A percentile compares a stretch with the other conserved stretches of the same genome.
Evolutionary conservation across 2,113 vertebrate genomes (phyloP).

Genomic region (Aegithalos caudatus): DNA sequence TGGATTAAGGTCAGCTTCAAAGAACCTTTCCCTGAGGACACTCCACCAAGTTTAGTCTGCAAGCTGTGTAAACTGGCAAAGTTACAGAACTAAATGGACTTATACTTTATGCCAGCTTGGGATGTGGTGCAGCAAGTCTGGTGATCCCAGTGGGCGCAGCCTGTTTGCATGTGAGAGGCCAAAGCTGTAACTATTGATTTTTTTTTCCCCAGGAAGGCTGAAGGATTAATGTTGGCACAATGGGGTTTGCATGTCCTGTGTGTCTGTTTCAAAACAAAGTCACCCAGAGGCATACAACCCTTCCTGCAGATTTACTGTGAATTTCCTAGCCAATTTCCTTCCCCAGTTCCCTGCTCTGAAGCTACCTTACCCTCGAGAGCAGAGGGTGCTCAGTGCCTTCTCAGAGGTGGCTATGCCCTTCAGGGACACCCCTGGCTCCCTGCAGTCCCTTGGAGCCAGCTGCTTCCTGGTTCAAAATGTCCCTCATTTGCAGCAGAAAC

Average conservation of each 20-base stretch:
- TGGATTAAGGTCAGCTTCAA: background rate
- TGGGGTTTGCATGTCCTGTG: background rate
- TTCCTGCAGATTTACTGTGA: background rate
- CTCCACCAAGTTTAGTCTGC: background rate
- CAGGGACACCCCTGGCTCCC: background rate
- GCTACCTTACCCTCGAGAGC: background rate
- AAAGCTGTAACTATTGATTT: background rate
- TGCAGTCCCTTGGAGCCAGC: background rate
- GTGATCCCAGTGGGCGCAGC: background rate
- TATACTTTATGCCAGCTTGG: background rate
- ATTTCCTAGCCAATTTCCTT: background rate
- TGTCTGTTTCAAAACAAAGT: background rate
- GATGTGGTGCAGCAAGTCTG: background rate
- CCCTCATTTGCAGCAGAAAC: background rate
- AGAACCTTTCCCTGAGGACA: background rate
- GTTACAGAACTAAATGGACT: background rate
- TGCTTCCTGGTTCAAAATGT: background rate
- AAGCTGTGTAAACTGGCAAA: background rate
- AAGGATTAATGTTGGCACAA: background rate
- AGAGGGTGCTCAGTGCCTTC: background rate
- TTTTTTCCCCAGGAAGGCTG: background rate
- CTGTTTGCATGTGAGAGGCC: background rate
- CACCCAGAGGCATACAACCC: background rate
- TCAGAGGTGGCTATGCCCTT: background rate
- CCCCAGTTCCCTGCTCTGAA: background rate